phyloP scores from a whole-genome alignment of 2,888 invertebrate species.

The Noctua fimbriata region DNA sequence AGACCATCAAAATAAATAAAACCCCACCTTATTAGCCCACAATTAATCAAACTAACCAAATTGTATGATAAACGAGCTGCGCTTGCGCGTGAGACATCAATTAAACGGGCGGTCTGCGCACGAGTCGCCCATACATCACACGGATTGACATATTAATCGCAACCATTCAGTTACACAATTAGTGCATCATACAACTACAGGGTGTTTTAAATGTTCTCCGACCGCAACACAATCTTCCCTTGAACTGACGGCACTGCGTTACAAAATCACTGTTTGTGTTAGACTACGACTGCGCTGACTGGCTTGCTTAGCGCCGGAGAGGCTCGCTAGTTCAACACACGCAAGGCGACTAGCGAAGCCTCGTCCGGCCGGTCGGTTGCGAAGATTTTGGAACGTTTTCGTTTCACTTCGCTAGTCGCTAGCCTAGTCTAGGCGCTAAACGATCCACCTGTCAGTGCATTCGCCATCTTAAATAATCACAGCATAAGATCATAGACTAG shows the following conservation, averaged over 20 bases:
- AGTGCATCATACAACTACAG: not conserved
- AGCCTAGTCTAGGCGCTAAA: not conserved
- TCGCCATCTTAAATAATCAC: not conserved
- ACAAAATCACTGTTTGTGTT: not conserved
- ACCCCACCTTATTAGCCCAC: too few relatives aligned
- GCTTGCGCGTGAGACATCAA: conserved; percentile 33
- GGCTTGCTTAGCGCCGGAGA: not conserved
- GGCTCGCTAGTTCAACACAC: not conserved
- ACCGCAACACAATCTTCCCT: not conserved
- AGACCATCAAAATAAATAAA: not conserved
- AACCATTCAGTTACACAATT: conserved; percentile 39
- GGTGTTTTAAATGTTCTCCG: conserved; percentile 3
- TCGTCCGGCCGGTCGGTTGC: too few relatives aligned
- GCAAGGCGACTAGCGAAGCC: not conserved
- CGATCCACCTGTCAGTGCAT: not conserved
- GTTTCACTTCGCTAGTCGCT: not conserved
- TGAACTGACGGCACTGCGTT: not conserved
- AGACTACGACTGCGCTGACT: not conserved
- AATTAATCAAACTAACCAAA: conserved; percentile 18
- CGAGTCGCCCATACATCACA: conserved; percentile 43
- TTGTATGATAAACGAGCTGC: conserved; percentile 19
- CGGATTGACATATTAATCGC: conserved; percentile 56
- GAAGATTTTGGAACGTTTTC: not conserved
- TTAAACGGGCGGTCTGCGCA: conserved; percentile 49
- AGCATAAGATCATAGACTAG: not conserved